These are phyloP conservation scores for Pogonus chalceus DNA, from an alignment of 1,140 invertebrate species.

Conservation along the genomic window DNA sequence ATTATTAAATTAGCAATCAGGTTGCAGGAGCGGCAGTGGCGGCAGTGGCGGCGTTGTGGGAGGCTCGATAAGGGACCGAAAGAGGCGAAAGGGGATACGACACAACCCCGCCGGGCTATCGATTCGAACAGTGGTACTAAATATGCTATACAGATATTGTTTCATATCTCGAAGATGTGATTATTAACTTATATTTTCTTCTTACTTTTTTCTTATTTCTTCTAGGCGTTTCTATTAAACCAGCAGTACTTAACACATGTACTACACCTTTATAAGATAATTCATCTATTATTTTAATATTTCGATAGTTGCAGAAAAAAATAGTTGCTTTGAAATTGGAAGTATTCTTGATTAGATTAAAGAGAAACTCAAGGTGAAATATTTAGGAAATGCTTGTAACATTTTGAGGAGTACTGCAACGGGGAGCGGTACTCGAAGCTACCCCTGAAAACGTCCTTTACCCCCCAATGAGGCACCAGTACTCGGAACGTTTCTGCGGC, in stretches of 20 bases:
- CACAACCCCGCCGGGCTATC: neutral
- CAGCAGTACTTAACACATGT: no score
- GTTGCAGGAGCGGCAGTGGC: conserved; percentile 1
- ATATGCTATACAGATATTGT: neutral
- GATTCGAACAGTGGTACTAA: conserved; percentile 2
- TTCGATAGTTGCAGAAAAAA: neutral
- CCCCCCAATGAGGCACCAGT: neutral
- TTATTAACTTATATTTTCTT: neutral
- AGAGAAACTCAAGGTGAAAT: neutral
- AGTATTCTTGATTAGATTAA: neutral
- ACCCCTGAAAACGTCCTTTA: neutral
- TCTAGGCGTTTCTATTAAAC: no score
- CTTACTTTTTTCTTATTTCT: no score
- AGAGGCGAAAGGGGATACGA: no score
- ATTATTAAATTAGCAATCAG: conserved; percentile 7
- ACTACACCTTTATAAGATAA: neutral
- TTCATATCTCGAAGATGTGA: neutral
- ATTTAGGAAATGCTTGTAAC: neutral
- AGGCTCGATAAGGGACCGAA: neutral
- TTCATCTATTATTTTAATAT: neutral
- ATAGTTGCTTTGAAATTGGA: neutral
- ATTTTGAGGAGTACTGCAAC: neutral
- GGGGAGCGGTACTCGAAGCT: neutral
- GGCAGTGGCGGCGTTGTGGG: neutral
- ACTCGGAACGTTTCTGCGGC: neutral